These are phyloP conservation scores for Erpobdella octoculata DNA, from an alignment of 2,888 invertebrate species.

Conservation along the genomic window DNA sequence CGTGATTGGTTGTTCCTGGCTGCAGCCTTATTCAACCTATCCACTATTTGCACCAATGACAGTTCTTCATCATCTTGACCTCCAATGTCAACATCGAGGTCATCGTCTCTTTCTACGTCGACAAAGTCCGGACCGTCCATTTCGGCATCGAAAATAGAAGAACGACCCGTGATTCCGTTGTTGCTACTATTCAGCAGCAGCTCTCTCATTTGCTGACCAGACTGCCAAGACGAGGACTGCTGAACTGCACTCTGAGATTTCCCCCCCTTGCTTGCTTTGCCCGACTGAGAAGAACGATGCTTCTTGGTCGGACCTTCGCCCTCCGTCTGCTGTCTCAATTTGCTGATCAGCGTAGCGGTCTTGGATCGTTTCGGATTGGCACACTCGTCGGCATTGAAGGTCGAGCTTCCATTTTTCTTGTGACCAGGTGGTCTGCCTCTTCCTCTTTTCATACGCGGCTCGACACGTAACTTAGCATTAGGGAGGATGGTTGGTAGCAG, in stretches of 20 bases:
- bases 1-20: conserved; percentile 29
- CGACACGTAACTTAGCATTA: neutral
- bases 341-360: conserved; percentile 22
- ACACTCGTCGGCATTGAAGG: neutral
- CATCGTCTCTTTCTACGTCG: conserved; percentile 21
- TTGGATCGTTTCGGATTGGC: neutral
- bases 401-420: neutral
- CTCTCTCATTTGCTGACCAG: conserved; percentile 21
- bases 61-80: conserved; percentile 29
- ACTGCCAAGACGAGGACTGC: neutral
- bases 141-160: neutral
- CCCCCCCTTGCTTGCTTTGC: neutral
- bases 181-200: conserved; percentile 13
- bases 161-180: neutral
- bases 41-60: conserved; percentile 42
- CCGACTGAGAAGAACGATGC: neutral
- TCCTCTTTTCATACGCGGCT: neutral
- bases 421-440: conserved; percentile 16
- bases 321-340: conserved; percentile 21
- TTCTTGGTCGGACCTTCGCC: conserved; percentile 5
- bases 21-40: conserved; percentile 46
- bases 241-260: neutral
- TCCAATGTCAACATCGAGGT: conserved; percentile 3
- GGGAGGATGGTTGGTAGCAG: too few relatives aligned
- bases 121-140: conserved; percentile 5